These are phyloP conservation scores for Galeruca laticollis DNA, from an alignment of 2,888 invertebrate genomes.

Conservation along the genomic window DNA sequence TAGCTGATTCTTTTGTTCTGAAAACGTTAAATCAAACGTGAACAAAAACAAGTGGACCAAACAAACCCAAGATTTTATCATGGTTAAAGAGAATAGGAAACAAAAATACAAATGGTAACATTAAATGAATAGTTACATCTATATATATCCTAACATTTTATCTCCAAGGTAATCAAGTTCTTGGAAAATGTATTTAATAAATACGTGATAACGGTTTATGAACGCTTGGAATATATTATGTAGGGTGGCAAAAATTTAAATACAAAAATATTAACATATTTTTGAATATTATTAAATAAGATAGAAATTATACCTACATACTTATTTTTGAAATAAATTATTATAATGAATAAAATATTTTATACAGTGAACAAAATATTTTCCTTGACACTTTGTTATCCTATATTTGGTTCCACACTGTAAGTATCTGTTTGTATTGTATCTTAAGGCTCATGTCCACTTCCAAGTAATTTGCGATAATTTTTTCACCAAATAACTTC, in stretches of 20 bases:
- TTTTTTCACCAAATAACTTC: too few species aligned
- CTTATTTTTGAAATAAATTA: too few species aligned
- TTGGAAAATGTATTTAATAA: not conserved
- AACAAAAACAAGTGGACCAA: slow-evolving; percentile 20
- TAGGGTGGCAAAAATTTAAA: not conserved
- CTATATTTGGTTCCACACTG: too few species aligned
- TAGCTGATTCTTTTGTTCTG: slow-evolving; percentile 53
- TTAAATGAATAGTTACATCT: not conserved
- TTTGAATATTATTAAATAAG: too few species aligned
- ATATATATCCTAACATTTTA: not conserved
- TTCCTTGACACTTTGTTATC: too few species aligned
- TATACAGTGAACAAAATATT: too few species aligned
- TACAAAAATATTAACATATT: too few species aligned
- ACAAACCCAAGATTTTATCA: slow-evolving; percentile 3
- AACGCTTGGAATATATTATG: not conserved
- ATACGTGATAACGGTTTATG: not conserved
- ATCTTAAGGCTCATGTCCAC: too few species aligned
- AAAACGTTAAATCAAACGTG: not conserved
- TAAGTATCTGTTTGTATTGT: too few species aligned
- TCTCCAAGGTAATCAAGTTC: not conserved
- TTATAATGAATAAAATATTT: too few species aligned
- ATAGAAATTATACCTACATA: too few species aligned
- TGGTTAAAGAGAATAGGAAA: not conserved
- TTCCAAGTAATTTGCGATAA: too few species aligned
- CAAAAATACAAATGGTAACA: not conserved